Evolutionary conservation across 1,140 invertebrate genomes (phyloP).

Genomic region (Lordiphosa clarofinis): DNA sequence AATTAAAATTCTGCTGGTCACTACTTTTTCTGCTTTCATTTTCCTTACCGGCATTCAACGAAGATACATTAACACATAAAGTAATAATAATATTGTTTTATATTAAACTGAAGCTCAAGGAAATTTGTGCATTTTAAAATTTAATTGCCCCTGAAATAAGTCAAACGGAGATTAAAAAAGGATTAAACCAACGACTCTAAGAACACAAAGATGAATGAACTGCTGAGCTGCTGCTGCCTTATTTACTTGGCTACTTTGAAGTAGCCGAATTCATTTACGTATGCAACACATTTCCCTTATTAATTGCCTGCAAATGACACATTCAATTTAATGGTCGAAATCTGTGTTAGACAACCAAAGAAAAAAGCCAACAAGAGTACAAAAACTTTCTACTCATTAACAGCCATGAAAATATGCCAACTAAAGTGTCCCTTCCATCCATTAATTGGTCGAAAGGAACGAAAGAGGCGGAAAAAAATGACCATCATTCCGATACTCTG

Average conservation of each 20-base stretch:
- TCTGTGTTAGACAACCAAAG: no score
- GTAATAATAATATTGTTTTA: constrained; percentile 13
- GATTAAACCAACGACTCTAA: background rate
- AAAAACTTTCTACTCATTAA: constrained; percentile 45
- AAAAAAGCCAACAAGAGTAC: background rate
- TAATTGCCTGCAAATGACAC: constrained; percentile 53
- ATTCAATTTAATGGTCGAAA: constrained; percentile 37
- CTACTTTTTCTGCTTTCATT: constrained; percentile 25
- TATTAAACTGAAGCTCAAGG: constrained; percentile 6
- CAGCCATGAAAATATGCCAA: constrained; percentile 9
- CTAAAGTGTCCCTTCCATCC: constrained; percentile 9
- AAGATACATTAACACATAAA: constrained; percentile 24
- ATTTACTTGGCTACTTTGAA: no score
- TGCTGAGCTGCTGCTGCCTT: no score
- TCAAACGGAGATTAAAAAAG: background rate
- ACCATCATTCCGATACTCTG: constrained; percentile 4
- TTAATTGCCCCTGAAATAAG: background rate
- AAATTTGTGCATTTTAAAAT: constrained; percentile 1
- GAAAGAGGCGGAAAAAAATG: background rate
- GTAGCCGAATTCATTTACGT: no score
- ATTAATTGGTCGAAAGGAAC: constrained; percentile 25
- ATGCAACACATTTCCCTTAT: no score
- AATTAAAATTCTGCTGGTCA: constrained; percentile 48
- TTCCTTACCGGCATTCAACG: constrained; percentile 9
- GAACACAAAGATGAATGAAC: no score